Evolutionary conservation across 2,797 vertebrate species (phyloP).

Genomic region (Notolabrus celidotus): DNA sequence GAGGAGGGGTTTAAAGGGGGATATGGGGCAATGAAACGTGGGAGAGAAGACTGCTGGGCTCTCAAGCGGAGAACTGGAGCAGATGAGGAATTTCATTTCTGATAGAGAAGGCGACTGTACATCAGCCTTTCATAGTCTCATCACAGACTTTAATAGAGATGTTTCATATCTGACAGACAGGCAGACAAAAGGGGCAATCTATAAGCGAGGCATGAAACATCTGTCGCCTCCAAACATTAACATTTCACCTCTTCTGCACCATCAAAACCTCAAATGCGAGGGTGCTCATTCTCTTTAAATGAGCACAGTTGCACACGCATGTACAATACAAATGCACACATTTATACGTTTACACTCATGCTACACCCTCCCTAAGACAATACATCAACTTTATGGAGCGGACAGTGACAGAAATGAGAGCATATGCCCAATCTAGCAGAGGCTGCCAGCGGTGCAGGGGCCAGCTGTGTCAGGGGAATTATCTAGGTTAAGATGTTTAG

Average conservation of each 20-base stretch:
- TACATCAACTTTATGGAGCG: constrained; percentile 46
- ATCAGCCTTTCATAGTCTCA: constrained; percentile 45
- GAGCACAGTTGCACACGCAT: background rate
- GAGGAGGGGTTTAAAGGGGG: constrained; percentile 39
- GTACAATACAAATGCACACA: background rate
- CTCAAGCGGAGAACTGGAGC: constrained; percentile 46
- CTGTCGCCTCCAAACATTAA: constrained; percentile 13
- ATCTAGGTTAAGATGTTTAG: constrained; percentile 73
- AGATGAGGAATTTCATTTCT: constrained; percentile 67
- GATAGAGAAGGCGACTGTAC: constrained; percentile 18
- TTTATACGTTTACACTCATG: background rate
- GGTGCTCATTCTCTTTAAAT: background rate
- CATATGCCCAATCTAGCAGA: constrained; percentile 52
- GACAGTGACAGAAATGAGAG: constrained; percentile 55
- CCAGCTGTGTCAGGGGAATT: constrained; percentile 68
- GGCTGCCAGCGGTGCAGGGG: constrained; percentile 54
- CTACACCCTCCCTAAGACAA: constrained; percentile 15
- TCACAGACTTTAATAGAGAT: constrained; percentile 57
- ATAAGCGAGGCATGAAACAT: constrained; percentile 23
- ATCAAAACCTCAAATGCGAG: background rate
- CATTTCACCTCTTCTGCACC: background rate
- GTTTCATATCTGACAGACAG: constrained; percentile 53
- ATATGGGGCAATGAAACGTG: constrained; percentile 34
- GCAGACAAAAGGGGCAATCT: constrained; percentile 32
- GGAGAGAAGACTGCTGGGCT: constrained; percentile 34